Percentiles rank a stretch among this genome's conserved stretches.
These are phyloP conservation scores for Carassius auratus DNA, from an alignment of 2,113 vertebrate genomes.

Conservation along the genomic window DNA sequence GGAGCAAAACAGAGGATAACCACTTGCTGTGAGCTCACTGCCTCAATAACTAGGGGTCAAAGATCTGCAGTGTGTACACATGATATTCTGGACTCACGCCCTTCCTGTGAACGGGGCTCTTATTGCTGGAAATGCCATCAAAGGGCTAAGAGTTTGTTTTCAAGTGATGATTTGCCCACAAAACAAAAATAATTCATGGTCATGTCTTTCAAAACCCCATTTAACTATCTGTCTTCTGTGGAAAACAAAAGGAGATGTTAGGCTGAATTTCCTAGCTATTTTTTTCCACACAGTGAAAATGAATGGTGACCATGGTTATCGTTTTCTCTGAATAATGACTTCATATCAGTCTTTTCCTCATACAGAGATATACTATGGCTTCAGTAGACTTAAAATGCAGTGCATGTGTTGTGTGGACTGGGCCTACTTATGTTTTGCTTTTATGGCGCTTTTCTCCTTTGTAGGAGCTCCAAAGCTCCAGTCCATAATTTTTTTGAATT, in stretches of 20 bases:
- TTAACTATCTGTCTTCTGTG: not conserved
- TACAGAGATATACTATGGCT: not conserved
- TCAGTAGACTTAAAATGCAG: not conserved
- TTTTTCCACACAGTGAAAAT: not conserved
- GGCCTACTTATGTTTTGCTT: not conserved
- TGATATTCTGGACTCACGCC: not conserved
- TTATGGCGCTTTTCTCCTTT: not conserved
- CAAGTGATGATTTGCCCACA: not conserved
- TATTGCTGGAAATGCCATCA: slow-evolving; percentile 15
- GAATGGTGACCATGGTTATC: not conserved
- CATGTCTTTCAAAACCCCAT: not conserved
- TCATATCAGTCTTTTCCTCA: not conserved
- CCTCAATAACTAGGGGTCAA: slow-evolving; percentile 29
- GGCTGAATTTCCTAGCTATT: not conserved
- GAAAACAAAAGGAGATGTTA: not conserved
- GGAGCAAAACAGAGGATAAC: slow-evolving; percentile 6
- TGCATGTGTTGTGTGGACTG: not conserved
- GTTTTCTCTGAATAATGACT: not conserved
- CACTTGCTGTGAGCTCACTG: not conserved
- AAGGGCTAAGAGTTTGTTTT: not conserved
- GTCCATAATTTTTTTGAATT: too few relatives aligned
- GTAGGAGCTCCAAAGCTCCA: too few relatives aligned
- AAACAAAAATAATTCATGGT: not conserved
- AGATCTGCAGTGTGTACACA: not conserved
- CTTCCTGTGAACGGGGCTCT: not conserved